phyloP scores from a whole-genome alignment of 2,888 invertebrate species.

The Argynnis bischoffii region DNA sequence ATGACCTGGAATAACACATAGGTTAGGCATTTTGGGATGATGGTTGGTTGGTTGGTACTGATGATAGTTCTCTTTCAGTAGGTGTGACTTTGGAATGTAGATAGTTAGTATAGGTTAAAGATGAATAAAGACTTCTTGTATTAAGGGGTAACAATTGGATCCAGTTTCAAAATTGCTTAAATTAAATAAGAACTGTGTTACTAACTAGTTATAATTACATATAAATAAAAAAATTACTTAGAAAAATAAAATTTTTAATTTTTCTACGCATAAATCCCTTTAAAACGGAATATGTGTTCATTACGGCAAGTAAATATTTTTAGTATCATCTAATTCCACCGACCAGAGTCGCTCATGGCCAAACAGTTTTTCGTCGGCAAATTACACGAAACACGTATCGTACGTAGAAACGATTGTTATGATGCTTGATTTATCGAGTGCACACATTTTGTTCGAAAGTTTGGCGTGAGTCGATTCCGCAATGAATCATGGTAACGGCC shows the following conservation, averaged over 20 bases:
- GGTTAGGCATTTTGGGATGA: too few species aligned
- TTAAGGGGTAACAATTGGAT: too few species aligned
- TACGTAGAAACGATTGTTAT: slow-evolving; percentile 57
- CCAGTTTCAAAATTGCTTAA: too few species aligned
- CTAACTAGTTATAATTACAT: neutral
- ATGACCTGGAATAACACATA: too few species aligned
- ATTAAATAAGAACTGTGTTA: too few species aligned
- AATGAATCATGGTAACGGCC: slow-evolving; percentile 65
- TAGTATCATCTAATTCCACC: slow-evolving; percentile 23
- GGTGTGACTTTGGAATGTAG: too few species aligned
- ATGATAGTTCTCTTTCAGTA: too few species aligned
- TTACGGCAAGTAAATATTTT: slow-evolving; percentile 26
- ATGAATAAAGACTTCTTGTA: too few species aligned
- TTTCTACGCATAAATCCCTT: neutral
- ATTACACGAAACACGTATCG: slow-evolving; percentile 53
- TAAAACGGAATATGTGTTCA: slow-evolving; percentile 8
- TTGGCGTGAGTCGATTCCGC: slow-evolving; percentile 50
- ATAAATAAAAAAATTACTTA: neutral
- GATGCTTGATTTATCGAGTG: slow-evolving; percentile 69
- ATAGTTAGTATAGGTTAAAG: too few species aligned
- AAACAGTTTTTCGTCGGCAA: slow-evolving; percentile 52
- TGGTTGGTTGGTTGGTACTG: too few species aligned
- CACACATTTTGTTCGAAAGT: slow-evolving; percentile 62
- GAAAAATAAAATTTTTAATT: neutral
- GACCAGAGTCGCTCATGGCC: slow-evolving; percentile 36